Percentiles rank a stretch among this genome's conserved stretches.
Evolutionary conservation across 2,888 invertebrate genomes (phyloP).

Genomic region (Drosophila neotestacea): DNA sequence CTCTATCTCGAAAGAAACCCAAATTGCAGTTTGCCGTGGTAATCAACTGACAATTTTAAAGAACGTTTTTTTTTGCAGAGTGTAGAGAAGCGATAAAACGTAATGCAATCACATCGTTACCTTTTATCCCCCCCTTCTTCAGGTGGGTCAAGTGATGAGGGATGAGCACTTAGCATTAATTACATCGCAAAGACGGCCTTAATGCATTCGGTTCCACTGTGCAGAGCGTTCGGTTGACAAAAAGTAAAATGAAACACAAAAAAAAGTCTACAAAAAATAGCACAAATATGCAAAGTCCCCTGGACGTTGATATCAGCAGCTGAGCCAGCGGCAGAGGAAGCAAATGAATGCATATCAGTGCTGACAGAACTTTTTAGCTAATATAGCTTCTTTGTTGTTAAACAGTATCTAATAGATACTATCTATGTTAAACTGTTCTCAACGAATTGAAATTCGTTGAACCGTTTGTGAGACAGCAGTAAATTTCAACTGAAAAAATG

Average conservation of each 20-base stretch:
- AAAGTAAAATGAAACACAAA: constrained; percentile 25
- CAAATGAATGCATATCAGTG: constrained; percentile 36
- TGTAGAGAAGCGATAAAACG: constrained; percentile 31
- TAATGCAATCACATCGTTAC: constrained; percentile 50
- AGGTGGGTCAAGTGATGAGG: constrained; percentile 34
- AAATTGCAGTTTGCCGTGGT: background rate
- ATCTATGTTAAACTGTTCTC: too few species aligned
- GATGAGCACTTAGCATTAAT: constrained; percentile 65
- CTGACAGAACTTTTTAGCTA: too few species aligned
- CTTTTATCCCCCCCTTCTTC: background rate
- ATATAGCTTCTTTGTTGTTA: too few species aligned
- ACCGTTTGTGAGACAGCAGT: too few species aligned
- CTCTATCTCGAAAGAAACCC: background rate
- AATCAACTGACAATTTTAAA: background rate
- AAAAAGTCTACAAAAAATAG: constrained; percentile 16
- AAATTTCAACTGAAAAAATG: too few species aligned
- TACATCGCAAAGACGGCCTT: constrained; percentile 48
- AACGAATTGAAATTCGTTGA: too few species aligned
- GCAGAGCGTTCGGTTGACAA: constrained; percentile 48
- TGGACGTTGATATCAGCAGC: constrained; percentile 27
- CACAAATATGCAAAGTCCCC: constrained; percentile 51
- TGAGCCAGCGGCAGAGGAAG: constrained; percentile 8
- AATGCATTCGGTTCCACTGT: constrained; percentile 68
- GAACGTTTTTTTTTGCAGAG: constrained; percentile 10
- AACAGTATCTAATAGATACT: too few species aligned